phyloP scores from a whole-genome alignment of 2,797 vertebrate species.

The Gadopsis bispinosus region DNA sequence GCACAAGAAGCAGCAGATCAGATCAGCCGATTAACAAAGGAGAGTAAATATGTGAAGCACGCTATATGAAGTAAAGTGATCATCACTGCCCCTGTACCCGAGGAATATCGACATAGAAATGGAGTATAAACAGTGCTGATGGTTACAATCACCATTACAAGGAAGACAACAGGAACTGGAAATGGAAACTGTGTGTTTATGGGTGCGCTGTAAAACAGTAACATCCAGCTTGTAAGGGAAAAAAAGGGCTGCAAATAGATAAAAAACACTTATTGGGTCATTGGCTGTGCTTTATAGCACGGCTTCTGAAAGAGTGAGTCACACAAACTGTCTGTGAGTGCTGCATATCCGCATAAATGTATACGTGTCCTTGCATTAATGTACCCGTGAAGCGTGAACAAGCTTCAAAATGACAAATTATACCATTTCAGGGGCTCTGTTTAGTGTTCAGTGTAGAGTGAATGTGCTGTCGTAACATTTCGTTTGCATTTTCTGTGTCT shows the following conservation, averaged over 20 bases:
- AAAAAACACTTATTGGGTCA: constrained; percentile 38
- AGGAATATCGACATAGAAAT: constrained; percentile 32
- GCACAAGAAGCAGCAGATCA: constrained; percentile 1
- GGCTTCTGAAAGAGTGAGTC: constrained; percentile 7
- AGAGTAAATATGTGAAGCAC: background rate
- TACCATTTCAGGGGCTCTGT: background rate
- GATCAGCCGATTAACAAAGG: background rate
- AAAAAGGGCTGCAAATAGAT: constrained; percentile 27
- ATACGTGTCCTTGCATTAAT: background rate
- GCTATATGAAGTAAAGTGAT: constrained; percentile 12
- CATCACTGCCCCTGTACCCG: constrained; percentile 2
- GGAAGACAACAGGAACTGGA: constrained; percentile 33
- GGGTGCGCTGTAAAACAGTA: constrained; percentile 52
- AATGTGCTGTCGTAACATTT: background rate
- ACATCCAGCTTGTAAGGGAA: constrained; percentile 30
- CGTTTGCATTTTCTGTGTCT: constrained; percentile 17
- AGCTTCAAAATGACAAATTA: constrained; percentile 22
- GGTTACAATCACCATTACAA: constrained; percentile 52
- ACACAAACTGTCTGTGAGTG: constrained; percentile 2
- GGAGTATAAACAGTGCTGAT: constrained; percentile 34
- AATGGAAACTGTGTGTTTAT: constrained; percentile 63
- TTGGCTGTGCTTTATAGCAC: constrained; percentile 28
- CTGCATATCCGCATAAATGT: background rate
- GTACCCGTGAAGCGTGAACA: background rate
- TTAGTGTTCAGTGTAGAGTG: background rate